Conservation (phyloP, 1,140 invertebrate genomes). For the Psilanteris sp. region DNA sequence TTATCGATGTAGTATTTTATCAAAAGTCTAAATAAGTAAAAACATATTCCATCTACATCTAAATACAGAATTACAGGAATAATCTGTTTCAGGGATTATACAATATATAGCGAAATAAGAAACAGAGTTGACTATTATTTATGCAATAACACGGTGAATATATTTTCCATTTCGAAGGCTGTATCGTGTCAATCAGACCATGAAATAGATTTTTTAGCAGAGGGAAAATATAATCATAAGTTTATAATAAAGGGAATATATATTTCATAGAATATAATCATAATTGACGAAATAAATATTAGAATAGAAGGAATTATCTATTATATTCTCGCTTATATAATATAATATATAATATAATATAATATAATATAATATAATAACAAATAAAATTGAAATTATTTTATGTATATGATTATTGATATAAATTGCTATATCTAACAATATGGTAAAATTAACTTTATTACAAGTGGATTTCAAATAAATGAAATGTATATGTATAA, state of each 20-base stretch:
- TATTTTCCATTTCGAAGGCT: slow-evolving; percentile 53
- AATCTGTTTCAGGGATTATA: slow-evolving; percentile 39
- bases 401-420: too few species aligned
- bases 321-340: not conserved
- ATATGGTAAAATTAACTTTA: too few species aligned
- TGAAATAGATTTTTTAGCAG: slow-evolving; percentile 52
- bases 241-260: too few species aligned
- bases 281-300: slow-evolving; percentile 43
- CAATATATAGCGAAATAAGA: slow-evolving; percentile 42
- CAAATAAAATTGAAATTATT: not conserved
- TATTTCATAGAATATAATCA: too few species aligned
- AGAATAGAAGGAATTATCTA: slow-evolving; percentile 30
- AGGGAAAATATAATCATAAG: slow-evolving; percentile 46
- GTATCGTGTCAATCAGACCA: slow-evolving; percentile 50
- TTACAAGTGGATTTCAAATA: too few species aligned
- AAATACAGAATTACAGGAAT: slow-evolving; percentile 16
- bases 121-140: slow-evolving; percentile 35
- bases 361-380: too few species aligned
- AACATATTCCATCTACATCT: slow-evolving; percentile 9
- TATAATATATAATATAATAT: not conserved
- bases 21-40: slow-evolving; percentile 41
- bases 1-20: slow-evolving; percentile 14
- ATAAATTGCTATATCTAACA: too few species aligned
- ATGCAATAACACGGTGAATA: slow-evolving; percentile 57
- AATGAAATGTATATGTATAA: too few species aligned